Percentiles rank a stretch among this genome's conserved stretches.
phyloP scores from a whole-genome alignment of 2,797 vertebrate species.

The Leuciscus waleckii region DNA sequence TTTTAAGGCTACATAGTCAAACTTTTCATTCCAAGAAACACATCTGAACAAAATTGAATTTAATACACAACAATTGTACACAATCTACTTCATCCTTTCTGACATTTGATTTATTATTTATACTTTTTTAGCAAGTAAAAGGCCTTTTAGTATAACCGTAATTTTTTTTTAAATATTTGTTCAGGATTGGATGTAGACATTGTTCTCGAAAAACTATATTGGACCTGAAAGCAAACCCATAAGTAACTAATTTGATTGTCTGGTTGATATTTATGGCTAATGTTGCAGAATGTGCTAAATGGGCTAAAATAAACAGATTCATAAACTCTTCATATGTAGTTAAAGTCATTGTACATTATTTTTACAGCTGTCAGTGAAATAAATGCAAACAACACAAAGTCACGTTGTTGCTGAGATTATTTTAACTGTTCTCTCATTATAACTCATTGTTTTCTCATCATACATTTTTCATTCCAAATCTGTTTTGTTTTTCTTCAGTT shows the following conservation, averaged over 20 bases:
- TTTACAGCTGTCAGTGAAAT: neutral
- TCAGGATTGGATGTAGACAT: no score
- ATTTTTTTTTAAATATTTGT: neutral
- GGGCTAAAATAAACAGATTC: slow-evolving; percentile 9
- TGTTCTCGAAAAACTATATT: no score
- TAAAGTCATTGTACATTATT: neutral
- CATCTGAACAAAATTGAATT: neutral
- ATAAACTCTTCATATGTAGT: neutral
- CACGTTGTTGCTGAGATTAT: neutral
- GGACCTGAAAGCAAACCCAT: neutral
- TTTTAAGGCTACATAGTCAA: neutral
- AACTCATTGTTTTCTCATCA: neutral
- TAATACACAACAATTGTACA: neutral
- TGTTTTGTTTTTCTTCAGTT: neutral
- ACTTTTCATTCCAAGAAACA: neutral
- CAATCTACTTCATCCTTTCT: neutral
- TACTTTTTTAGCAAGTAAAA: neutral
- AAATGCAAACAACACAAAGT: neutral
- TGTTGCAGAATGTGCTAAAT: neutral
- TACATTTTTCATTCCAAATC: neutral
- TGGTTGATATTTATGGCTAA: neutral
- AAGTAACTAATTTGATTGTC: neutral
- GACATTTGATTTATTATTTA: neutral
- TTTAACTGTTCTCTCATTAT: neutral
- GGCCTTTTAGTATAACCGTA: neutral